phyloP scores from a whole-genome alignment of 2,113 vertebrate species.

The Coracopsis vasa region DNA sequence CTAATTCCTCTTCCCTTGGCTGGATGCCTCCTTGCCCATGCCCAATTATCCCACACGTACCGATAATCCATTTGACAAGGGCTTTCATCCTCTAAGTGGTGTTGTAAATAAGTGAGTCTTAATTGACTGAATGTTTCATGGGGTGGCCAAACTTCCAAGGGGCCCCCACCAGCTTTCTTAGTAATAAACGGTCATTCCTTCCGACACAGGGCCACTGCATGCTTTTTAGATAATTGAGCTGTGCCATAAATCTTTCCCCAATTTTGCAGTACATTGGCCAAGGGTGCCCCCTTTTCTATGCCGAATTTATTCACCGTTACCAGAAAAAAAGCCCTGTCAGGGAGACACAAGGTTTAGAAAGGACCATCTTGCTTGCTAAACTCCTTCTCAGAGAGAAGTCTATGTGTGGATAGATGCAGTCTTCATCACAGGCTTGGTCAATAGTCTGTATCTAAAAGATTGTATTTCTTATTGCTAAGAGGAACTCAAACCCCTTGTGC shows the following conservation, averaged over 20 bases:
- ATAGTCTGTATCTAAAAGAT: background rate
- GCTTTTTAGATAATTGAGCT: background rate
- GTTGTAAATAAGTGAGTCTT: background rate
- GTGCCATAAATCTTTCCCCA: background rate
- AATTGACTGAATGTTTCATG: background rate
- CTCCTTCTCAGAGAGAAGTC: background rate
- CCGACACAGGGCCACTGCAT: background rate
- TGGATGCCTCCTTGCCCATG: background rate
- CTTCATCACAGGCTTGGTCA: background rate
- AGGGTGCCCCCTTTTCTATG: background rate
- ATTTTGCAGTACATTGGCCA: background rate
- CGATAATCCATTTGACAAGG: background rate
- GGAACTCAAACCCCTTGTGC: fast-evolving
- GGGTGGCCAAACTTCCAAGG: background rate
- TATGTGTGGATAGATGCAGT: background rate
- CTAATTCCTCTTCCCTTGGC: background rate
- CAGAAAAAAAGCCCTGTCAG: background rate
- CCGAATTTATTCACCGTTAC: background rate
- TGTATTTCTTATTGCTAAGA: background rate
- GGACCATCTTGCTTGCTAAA: background rate
- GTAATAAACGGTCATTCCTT: background rate
- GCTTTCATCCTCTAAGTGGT: background rate
- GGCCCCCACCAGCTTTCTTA: background rate
- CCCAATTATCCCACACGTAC: background rate
- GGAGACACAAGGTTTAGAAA: background rate